Evolutionary conservation across 2,113 vertebrate genomes (phyloP).

Genomic region (Ptychochromis oligacanthus): DNA sequence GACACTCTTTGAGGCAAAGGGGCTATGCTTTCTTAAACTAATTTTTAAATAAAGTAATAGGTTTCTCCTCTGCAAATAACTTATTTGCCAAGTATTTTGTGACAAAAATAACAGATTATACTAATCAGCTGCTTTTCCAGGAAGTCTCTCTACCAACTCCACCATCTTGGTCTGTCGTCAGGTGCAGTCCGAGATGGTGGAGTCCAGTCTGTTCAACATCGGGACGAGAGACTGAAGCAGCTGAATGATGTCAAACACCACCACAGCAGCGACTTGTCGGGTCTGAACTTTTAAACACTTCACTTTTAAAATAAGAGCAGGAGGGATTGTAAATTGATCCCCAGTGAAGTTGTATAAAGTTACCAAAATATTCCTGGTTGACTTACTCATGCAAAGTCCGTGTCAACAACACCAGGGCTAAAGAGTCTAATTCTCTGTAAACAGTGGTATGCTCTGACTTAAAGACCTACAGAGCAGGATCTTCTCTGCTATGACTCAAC

Average conservation of each 20-base stretch:
- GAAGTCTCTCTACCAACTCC: too few relatives aligned
- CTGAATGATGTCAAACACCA: neutral
- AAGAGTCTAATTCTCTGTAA: slow-evolving; percentile 27
- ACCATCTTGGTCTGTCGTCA: neutral
- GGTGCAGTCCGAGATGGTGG: neutral
- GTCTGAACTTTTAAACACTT: neutral
- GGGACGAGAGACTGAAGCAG: neutral
- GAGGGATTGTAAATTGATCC: too few relatives aligned
- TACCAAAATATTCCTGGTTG: neutral
- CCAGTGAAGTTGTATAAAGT: neutral
- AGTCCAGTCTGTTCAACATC: neutral
- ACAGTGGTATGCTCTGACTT: slow-evolving; percentile 22
- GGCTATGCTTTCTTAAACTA: neutral
- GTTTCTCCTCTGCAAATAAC: neutral
- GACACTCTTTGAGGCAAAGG: neutral
- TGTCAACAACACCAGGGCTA: neutral
- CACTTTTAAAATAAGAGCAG: neutral
- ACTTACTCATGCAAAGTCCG: fast-evolving
- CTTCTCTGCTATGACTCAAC: slow-evolving; percentile 5
- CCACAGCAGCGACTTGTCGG: neutral
- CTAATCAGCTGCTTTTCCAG: neutral
- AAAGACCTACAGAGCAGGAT: slow-evolving; percentile 32
- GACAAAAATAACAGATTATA: neutral
- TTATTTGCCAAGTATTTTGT: neutral
- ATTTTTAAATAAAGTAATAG: neutral